Base-by-base conservation (phyloP, 2,797 vertebrate species). In the Dermochelys coriacea region DNA sequence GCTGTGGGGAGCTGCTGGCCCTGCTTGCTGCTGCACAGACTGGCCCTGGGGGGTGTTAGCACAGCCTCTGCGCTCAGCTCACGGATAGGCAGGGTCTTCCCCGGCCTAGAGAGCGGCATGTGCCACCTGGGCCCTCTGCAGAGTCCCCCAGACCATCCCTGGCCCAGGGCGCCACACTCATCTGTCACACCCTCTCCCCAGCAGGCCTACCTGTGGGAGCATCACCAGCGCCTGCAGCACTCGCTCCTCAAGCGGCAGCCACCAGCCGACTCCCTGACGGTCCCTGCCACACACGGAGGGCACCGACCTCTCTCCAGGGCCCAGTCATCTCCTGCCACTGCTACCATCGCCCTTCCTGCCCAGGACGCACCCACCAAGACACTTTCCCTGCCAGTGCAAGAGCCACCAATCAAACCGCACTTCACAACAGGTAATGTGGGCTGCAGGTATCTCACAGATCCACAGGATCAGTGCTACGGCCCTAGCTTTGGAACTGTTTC, bases 301-400 rank as follows among this genome's bases (percentile, higher is more conserved):
- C 99, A 99, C 97, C 98, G 99, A 0, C 99, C 99, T 1, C 98
- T 99, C 80, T 99, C 99, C 21, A 98, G 99, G 80, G 98, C 99
- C 0, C 99, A 99, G 97, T 99, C 99, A 0, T 99, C 99, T 29
- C 99, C 99, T 0, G 99, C 99, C 47, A 99, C 99, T 3, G 99
- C 99, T 2, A 99, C 98, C 16, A 97, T 99, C 75, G 98, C 99
- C 25, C 97, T 99, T 47, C 98, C 99, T 0, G 98, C 98, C 91
- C 96, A 96, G 82, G 97, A 98, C 61, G 92, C 97, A 0, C 88
- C 98, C 3, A 98, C 99, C 95, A 98, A 98, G 95, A 88, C 98
- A 1, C 96, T 99, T 84, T 96, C 98, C 51, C 97, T 99, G 88
- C 78, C 98, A 1, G 93, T 98, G 88, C 98, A 99, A 82, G 99